Evolutionary conservation across 2,888 invertebrate species (phyloP).

Genomic region (Smittia sp.): DNA sequence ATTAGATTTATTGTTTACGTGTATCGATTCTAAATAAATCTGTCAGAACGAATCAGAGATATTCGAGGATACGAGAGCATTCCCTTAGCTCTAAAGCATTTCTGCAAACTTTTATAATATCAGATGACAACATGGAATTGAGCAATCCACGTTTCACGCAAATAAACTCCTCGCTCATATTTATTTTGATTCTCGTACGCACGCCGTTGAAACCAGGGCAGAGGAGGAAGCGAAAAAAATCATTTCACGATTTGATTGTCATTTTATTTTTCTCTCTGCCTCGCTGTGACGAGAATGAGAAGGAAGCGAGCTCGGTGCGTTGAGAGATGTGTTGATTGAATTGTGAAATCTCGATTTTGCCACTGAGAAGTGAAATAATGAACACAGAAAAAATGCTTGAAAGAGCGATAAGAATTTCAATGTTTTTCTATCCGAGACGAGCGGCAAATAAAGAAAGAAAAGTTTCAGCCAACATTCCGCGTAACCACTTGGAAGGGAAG

Average conservation of each 20-base stretch:
- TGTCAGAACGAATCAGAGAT: not conserved
- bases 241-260: constrained; percentile 26
- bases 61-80: not conserved
- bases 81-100: not conserved
- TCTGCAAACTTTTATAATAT: constrained; percentile 3
- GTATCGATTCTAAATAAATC: not conserved
- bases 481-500: not conserved
- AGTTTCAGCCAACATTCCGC: not conserved
- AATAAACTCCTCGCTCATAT: constrained; percentile 1
- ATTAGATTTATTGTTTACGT: no score
- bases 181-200: not conserved
- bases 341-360: constrained; percentile 27
- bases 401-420: constrained; percentile 35
- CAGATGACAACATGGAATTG: not conserved
- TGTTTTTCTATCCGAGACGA: not conserved
- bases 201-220: not conserved
- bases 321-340: constrained; percentile 35
- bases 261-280: not conserved
- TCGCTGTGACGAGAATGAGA: not conserved
- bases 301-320: not conserved
- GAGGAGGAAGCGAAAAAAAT: not conserved
- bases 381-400: not conserved
- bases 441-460: constrained; percentile 3
- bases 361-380: constrained; percentile 13
- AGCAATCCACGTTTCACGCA: constrained; percentile 5